Base-by-base conservation (phyloP, 2,888 invertebrate genomes). In the Cotesia congregata region DNA sequence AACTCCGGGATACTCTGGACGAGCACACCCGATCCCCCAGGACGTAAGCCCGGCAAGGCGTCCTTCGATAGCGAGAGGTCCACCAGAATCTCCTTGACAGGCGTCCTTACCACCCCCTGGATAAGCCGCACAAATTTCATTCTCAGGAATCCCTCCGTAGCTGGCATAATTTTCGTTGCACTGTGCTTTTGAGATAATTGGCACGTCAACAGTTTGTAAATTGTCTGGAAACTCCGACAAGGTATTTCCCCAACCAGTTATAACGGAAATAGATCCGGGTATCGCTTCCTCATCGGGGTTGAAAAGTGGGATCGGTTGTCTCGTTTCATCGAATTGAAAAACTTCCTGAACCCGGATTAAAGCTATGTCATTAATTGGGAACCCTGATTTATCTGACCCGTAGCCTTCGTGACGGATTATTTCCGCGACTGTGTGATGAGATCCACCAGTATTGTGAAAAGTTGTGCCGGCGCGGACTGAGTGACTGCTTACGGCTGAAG, bases 61-160 rank as follows among this genome's bases (percentile, higher is more conserved):
- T 67, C 82, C 82, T n/a, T 80, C 20, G 9, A 85, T 76, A 70
- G 72, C 75, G 6, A 85, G 61, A 2, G 85, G 83, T 38, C 84
- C 83, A 72, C 85, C 85, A 1, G 84, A 83, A 71, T 86, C 85
- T 59, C 84, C 84, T 5, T 81, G 80, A 67, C 85, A 86, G 2
- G 83, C 72, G 68, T 82, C 83, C 20, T 82, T 91, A 12, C 93
- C 93, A 9, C 93, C 93, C 78, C 90, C 88, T 4, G 90, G 87
- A 0, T 86, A 87, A 0, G 92, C 93, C 7, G 93, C 93, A 83
- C 93, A 93, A 6, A 93, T 91, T 2, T 88, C 90, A 0, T 90
- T 90, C 1, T 87, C 84, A 1, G 77, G 80, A 9, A 86, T 17
- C n/a, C 83, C 83, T 6, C 80, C 82, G 0, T 50, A 6, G 2